Evolutionary conservation across 2,113 vertebrate genomes (phyloP).

Genomic region (Urocolius indicus): DNA sequence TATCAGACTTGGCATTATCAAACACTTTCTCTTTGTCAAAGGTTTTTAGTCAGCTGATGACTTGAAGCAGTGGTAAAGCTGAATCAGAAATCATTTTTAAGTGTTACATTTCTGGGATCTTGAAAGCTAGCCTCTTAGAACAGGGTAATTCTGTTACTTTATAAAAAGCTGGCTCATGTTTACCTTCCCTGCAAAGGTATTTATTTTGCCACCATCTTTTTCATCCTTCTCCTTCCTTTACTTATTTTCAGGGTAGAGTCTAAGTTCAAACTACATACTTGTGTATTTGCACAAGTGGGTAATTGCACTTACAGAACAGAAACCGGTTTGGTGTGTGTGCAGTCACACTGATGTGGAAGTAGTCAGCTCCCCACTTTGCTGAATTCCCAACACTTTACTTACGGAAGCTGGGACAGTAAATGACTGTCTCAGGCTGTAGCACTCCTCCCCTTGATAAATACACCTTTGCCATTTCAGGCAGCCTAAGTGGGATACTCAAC

Average conservation of each 20-base stretch:
- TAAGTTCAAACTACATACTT: not conserved
- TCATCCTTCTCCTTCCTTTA: not conserved
- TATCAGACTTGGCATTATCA: not conserved
- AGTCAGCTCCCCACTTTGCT: not conserved
- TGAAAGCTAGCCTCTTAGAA: not conserved
- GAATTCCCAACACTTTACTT: not conserved
- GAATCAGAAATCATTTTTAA: not conserved
- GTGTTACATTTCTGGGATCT: not conserved
- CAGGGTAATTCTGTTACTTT: not conserved
- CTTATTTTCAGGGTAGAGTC: not conserved
- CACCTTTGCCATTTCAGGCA: not conserved
- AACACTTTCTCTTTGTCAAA: not conserved
- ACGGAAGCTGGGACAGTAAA: not conserved
- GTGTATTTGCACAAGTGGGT: not conserved
- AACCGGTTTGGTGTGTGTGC: not conserved
- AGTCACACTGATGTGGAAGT: not conserved
- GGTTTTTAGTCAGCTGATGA: not conserved
- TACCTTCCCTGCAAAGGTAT: not conserved
- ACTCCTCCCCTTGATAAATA: not conserved
- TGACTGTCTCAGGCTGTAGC: not conserved
- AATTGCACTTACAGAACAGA: fast-evolving
- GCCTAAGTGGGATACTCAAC: not conserved
- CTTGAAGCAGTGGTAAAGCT: not conserved
- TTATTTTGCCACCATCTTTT: not conserved
- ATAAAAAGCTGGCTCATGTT: not conserved